These are phyloP conservation scores for Marronus borbonicus DNA, from an alignment of 2,888 invertebrate species.

Conservation along the genomic window DNA sequence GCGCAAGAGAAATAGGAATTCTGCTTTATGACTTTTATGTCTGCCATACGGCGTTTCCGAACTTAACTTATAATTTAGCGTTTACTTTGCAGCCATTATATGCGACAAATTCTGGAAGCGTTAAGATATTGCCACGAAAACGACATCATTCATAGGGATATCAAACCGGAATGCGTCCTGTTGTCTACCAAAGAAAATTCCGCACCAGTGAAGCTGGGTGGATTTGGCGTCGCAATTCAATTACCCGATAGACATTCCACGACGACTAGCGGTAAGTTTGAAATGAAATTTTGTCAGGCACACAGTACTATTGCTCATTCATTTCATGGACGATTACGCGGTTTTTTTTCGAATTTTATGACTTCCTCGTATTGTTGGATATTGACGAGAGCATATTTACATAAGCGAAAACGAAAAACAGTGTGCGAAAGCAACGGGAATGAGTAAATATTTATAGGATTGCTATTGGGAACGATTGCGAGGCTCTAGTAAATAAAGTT, in stretches of 20 bases:
- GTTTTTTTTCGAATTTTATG: conserved; percentile 1
- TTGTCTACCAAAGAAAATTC: conserved; percentile 97
- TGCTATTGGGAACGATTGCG: not conserved
- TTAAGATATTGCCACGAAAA: conserved; percentile 98
- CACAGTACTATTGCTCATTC: not conserved
- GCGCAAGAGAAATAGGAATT: too few relatives aligned
- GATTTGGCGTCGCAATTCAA: conserved; percentile 97
- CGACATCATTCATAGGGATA: conserved; percentile 97
- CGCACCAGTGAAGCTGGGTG: conserved; percentile 97
- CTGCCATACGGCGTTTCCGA: not conserved
- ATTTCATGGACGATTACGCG: conserved; percentile 3
- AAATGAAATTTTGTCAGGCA: conserved; percentile 18
- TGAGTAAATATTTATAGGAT: conserved; percentile 41
- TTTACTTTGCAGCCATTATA: conserved; percentile 87
- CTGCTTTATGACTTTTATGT: not conserved
- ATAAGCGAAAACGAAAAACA: not conserved
- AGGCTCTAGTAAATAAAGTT: conserved; percentile 27
- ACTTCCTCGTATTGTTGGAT: conserved; percentile 40
- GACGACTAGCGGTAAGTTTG: conserved; percentile 54
- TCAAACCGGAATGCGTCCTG: conserved; percentile 97
- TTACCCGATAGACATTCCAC: conserved; percentile 81
- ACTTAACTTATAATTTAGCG: conserved; percentile 18
- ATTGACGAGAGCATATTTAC: conserved; percentile 5
- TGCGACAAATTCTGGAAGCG: conserved; percentile 98
- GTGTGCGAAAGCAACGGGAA: not conserved